Evolutionary conservation across 2,797 vertebrate species (phyloP).

Genomic region (Ibycter americanus): DNA sequence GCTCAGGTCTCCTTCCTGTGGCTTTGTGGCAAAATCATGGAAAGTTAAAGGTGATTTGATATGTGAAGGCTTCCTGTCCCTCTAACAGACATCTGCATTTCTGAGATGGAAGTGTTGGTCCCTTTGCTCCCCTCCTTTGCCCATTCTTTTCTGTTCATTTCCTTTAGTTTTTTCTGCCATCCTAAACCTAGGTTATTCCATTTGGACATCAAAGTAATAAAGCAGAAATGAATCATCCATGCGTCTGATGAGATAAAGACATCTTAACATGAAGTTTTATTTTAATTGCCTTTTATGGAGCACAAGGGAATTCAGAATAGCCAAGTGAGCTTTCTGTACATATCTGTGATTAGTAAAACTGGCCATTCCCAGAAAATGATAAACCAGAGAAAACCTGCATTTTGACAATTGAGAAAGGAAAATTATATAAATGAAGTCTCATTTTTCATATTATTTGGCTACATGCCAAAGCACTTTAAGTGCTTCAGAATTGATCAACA

Average conservation of each 20-base stretch:
- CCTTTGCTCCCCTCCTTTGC: background rate
- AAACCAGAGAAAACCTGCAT: background rate
- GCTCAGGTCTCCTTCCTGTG: background rate
- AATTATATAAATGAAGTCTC: background rate
- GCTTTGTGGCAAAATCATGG: background rate
- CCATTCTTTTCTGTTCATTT: background rate
- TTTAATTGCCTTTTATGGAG: conserved; percentile 65
- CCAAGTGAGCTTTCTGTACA: conserved; percentile 29
- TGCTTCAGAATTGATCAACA: background rate
- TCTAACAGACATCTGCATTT: background rate
- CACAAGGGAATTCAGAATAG: conserved; percentile 43
- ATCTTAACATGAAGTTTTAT: conserved; percentile 35
- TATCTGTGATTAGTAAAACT: conserved; percentile 47
- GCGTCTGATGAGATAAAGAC: conserved; percentile 53
- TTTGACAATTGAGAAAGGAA: background rate
- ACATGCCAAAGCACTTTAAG: background rate
- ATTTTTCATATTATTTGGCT: background rate
- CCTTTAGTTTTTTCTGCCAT: background rate
- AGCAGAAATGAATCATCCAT: conserved; percentile 24
- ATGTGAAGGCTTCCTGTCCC: background rate
- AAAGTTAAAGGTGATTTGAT: background rate
- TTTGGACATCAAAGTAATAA: conserved; percentile 48
- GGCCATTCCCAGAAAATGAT: conserved; percentile 3
- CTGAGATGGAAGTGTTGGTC: background rate
- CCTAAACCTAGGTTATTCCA: background rate